Conservation (phyloP, 2,113 vertebrate species). For the Nothoprocta perdicaria region DNA sequence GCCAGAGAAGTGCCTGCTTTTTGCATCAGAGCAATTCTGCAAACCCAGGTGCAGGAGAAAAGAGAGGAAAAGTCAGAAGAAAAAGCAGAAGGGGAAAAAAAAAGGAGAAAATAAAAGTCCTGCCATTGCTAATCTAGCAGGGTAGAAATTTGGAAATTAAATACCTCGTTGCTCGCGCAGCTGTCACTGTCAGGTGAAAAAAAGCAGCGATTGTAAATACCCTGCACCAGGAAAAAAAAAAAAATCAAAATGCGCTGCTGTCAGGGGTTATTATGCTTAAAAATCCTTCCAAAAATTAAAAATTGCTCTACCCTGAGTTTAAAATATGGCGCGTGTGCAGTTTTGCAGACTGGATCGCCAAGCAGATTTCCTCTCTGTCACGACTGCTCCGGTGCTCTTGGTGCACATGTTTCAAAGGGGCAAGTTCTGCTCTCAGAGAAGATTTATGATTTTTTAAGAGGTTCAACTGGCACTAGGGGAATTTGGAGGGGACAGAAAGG, state of each 20-base stretch:
- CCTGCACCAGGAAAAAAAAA: neutral
- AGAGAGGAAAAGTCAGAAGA: too few species aligned
- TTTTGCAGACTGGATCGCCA: neutral
- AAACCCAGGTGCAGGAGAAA: neutral
- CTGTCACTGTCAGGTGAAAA: conserved; percentile 29
- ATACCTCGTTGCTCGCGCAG: neutral
- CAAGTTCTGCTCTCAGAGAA: neutral
- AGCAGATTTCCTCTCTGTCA: neutral
- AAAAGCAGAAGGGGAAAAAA: neutral
- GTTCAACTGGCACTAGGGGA: neutral
- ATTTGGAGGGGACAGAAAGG: neutral
- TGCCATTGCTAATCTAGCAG: neutral
- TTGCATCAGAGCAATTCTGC: neutral
- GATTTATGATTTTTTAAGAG: neutral
- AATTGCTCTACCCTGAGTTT: neutral
- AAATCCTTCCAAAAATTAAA: neutral
- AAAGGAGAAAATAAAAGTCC: neutral
- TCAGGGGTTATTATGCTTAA: neutral
- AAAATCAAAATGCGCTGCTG: neutral
- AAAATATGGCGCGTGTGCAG: neutral
- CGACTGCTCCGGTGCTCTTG: neutral
- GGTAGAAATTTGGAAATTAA: conserved; percentile 20
- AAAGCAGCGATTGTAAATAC: neutral
- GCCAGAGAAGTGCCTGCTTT: rapidly evolving
- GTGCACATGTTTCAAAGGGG: neutral